Evolutionary conservation across 2,797 vertebrate genomes (phyloP).

Genomic region (Chelonia mydas): DNA sequence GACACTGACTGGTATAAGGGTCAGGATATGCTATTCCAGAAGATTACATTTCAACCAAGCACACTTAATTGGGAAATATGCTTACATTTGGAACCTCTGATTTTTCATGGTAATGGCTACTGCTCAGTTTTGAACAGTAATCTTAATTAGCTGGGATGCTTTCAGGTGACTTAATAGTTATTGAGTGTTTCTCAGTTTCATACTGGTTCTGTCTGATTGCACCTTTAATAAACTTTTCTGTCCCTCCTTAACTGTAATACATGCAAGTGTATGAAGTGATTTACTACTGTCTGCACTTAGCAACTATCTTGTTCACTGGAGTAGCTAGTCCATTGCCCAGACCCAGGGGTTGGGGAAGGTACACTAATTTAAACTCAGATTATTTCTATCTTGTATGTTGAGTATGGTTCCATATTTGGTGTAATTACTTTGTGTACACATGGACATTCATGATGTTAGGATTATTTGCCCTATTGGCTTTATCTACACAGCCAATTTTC

Average conservation of each 20-base stretch:
- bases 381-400: not conserved
- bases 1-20: rapidly evolving
- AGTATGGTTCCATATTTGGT: not conserved
- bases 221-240: rapidly evolving
- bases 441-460: not conserved
- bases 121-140: not conserved
- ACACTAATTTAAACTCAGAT: not conserved
- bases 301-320: not conserved
- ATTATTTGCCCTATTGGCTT: not conserved
- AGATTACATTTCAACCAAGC: not conserved
- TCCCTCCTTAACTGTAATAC: rapidly evolving
- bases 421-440: not conserved
- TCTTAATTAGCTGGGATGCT: not conserved
- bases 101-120: not conserved
- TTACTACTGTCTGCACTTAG: not conserved
- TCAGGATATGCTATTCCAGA: not conserved
- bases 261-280: not conserved
- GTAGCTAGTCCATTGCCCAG: not conserved
- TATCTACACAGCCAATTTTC: not conserved
- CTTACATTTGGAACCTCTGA: not conserved
- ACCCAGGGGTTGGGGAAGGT: not conserved
- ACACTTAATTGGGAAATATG: not conserved
- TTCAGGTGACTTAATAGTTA: not conserved
- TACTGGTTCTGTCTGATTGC: rapidly evolving
- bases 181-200: not conserved